Base-by-base conservation (phyloP, 2,888 invertebrate genomes). In the Agriopis leucophaearia region DNA sequence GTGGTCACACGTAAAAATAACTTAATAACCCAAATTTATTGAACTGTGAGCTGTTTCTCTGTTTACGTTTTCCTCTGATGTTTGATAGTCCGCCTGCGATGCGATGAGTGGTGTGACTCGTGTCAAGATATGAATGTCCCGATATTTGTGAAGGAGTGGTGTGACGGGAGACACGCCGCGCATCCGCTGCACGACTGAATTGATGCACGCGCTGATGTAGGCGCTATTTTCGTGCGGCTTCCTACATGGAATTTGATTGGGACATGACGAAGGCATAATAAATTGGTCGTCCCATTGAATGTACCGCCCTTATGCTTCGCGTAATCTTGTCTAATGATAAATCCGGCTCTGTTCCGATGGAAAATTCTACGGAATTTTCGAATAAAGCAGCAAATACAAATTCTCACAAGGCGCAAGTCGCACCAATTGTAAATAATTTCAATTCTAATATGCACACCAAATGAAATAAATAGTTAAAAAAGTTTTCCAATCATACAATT, bases 81-180 rank as follows among this genome's bases (percentile, higher is more conserved):
- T 42, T 55, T 42, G 55, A 55, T 42, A 42, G 12, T 13, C 13
- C 55, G 44, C 8, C 38, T 38, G 15, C n/a, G 45, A 15, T 47
- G 42, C 54, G 60, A 48, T 36, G 60, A 65, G 44, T 56, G 38
- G 42, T 50, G 60, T 52, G 47, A 42, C 57, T 16, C 40, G 81
- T 79, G 88, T 90, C 92, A 88, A 88, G 86, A 90, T 89, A 91
- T 88, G 88, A 89, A 89, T 88, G 88, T 88, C 88, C 88, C 87
- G 88, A 89, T 88, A 87, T 88, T 89, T 88, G 91, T 88, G 91
- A 89, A 85, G 87, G 90, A 91, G 88, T 89, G 85, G 89, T 89
- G 81, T 84, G 91, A 89, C 91, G 81, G 76, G 75, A 83, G 92
- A 91, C 91, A 90, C 66, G 88, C 72, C 69, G 60, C 82, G 87